A percentile compares a stretch with the other conserved stretches of the same genome.
Evolutionary conservation across 2,113 vertebrate genomes (phyloP).

Genomic region (Otus sunia): DNA sequence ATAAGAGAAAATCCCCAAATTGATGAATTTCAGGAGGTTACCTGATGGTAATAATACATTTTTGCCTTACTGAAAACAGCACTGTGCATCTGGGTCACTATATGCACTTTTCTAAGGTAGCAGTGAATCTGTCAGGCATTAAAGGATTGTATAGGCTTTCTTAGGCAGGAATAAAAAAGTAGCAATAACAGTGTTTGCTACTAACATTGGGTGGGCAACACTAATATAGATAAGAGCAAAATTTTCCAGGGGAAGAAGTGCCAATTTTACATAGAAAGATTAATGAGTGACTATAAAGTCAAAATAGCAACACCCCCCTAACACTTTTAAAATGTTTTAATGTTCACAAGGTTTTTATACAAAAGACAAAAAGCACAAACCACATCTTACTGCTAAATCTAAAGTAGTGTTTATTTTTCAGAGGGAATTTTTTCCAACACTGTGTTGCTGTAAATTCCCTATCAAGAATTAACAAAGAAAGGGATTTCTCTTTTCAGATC

Average conservation of each 20-base stretch:
- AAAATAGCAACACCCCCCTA: neutral
- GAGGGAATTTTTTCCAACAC: neutral
- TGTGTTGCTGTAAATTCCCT: neutral
- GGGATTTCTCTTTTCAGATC: constrained; percentile 5
- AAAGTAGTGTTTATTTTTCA: neutral
- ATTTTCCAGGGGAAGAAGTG: neutral
- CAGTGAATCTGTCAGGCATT: neutral
- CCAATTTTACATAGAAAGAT: neutral
- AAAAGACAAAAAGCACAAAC: neutral
- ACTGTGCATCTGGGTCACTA: neutral
- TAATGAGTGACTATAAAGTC: neutral
- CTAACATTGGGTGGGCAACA: neutral
- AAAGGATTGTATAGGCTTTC: neutral
- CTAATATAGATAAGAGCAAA: neutral
- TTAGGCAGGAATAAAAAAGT: neutral
- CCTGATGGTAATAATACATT: neutral
- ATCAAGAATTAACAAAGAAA: constrained; percentile 6
- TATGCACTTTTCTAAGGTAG: neutral
- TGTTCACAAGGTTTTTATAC: neutral
- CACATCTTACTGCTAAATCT: neutral
- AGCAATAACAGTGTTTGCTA: neutral
- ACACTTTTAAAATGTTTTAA: neutral
- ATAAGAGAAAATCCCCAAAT: neutral
- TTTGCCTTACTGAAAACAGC: neutral
- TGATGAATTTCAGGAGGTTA: neutral